Evolutionary conservation across 2,797 vertebrate genomes (phyloP).

Genomic region (Amblyraja radiata): DNA sequence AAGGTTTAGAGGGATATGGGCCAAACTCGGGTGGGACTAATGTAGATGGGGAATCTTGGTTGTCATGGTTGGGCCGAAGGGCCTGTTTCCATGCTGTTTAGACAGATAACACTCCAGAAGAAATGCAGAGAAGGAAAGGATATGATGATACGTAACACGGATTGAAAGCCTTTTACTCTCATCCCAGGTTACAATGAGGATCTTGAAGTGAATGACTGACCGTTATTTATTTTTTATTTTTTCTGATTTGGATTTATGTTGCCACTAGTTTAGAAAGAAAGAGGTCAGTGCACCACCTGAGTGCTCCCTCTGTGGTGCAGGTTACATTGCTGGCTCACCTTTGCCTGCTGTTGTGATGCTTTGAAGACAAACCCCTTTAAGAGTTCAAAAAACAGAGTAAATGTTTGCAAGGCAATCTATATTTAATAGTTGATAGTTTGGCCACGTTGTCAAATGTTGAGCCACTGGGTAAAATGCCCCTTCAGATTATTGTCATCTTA

Average conservation of each 20-base stretch:
- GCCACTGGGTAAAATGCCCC: background rate
- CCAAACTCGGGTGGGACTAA: too few relatives aligned
- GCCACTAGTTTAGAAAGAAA: background rate
- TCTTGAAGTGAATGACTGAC: background rate
- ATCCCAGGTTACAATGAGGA: background rate
- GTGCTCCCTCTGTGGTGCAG: background rate
- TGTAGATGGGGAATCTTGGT: too few relatives aligned
- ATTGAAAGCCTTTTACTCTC: background rate
- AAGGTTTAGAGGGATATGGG: too few relatives aligned
- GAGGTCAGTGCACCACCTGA: background rate
- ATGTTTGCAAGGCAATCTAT: background rate
- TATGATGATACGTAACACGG: too few relatives aligned
- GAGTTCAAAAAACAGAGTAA: background rate
- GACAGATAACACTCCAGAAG: background rate
- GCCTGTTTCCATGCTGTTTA: too few relatives aligned
- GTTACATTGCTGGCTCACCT: background rate
- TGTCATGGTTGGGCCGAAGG: too few relatives aligned
- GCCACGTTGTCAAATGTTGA: background rate
- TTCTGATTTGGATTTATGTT: background rate
- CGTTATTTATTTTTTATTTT: background rate
- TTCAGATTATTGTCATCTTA: background rate
- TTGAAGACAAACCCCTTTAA: background rate
- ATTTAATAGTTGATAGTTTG: background rate
- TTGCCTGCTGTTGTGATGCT: background rate
- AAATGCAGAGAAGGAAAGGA: background rate